Evolutionary conservation across 2,888 invertebrate species (phyloP), one percentile per base, ranked within the genome.

Genomic region (Protodeltote pygarga): DNA sequence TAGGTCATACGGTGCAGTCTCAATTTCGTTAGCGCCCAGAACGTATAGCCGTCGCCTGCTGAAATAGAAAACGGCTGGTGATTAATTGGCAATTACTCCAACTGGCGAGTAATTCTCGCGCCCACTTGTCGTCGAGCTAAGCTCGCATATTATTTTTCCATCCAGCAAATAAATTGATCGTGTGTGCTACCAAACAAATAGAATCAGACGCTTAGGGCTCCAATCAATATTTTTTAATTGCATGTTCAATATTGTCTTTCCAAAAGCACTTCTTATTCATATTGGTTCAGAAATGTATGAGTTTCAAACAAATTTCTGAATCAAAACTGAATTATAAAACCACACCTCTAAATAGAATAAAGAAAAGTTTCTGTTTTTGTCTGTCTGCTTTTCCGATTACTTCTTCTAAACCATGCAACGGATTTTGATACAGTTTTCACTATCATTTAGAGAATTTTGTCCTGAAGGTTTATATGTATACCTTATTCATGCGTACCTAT

Each of bases 81-180:
- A 91, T 90, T 91, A 90, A 91, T 91, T 91, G 90, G 75, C 91
- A 91, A 91, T 91, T 90, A 91, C 88, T 85, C 75, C 81, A 76
- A 79, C 84, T 80, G 83, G 77, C 80, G 81, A 84, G 85, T 86
- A 87, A 85, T 84, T 81, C 80, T 81, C 80, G 79, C 81, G 79
- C 84, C 85, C 87, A 86, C 87, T 89, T 85, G 85, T 87, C 85
- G 81, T 79, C 77, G 51, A 71, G 72, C 76, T 81, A 75, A 74
- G 70, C 78, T 71, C 73, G 70, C 73, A 72, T 81, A 81, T 79
- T 81, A 79, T 83, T 81, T 84, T 83, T 73, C 68, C 73, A 77
- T 75, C 73, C 62, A 71, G 50, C 71, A 72, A 75, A 78, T 73
- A 76, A 79, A 79, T 80, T 71, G 77, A 77, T 77, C 69, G 69